These are phyloP conservation scores for Wasmannia auropunctata DNA, from an alignment of 1,140 invertebrate genomes.

Conservation along the genomic window DNA sequence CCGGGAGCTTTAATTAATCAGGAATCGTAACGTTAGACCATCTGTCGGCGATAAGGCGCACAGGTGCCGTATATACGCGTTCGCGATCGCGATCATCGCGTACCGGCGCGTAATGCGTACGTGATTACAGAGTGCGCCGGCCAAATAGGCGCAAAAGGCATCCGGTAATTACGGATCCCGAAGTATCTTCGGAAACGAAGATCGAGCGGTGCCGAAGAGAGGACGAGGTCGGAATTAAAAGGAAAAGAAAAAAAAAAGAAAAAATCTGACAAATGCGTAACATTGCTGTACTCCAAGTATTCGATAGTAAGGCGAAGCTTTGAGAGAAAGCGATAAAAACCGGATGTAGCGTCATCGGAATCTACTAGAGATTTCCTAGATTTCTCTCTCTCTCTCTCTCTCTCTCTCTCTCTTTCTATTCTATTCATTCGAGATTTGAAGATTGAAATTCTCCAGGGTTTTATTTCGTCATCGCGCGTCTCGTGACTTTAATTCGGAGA, in stretches of 20 bases:
- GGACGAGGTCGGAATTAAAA: not conserved
- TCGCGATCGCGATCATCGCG: slow-evolving; percentile 54
- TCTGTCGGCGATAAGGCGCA: slow-evolving; percentile 54
- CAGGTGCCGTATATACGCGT: slow-evolving; percentile 50
- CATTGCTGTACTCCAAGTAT: no score
- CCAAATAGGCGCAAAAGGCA: slow-evolving; percentile 58
- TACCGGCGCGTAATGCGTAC: slow-evolving; percentile 51
- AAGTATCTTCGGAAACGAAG: slow-evolving; percentile 41
- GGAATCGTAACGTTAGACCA: slow-evolving; percentile 64
- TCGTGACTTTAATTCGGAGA: not conserved
- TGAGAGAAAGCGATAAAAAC: not conserved
- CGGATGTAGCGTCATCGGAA: not conserved
- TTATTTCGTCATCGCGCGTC: not conserved
- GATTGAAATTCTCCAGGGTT: not conserved
- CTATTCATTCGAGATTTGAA: not conserved
- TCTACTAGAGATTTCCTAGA: not conserved
- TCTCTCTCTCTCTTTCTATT: not conserved
- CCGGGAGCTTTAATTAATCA: slow-evolving; percentile 67
- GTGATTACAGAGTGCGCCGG: slow-evolving; percentile 52
- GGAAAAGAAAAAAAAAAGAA: not conserved
- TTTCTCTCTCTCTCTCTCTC: not conserved
- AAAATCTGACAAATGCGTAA: not conserved
- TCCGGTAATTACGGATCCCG: slow-evolving; percentile 47
- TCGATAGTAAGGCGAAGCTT: not conserved
- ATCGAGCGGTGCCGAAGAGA: slow-evolving; percentile 6